A percentile compares a stretch with the other conserved stretches of the same genome.
Evolutionary conservation across 1,140 invertebrate species (phyloP).

Genomic region (Drosophila ananassae): DNA sequence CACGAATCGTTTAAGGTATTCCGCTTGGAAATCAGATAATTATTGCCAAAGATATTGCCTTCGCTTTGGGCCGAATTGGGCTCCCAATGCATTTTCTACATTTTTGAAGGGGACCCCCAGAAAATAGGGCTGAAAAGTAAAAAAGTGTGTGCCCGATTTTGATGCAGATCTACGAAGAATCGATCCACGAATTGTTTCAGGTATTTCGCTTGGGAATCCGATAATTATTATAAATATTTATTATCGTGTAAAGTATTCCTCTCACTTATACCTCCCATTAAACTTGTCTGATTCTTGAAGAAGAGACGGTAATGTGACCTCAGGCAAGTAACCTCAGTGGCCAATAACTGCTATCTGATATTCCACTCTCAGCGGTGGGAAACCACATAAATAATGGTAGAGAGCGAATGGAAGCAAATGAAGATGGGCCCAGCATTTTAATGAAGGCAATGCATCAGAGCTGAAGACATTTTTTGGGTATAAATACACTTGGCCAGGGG

Average conservation of each 20-base stretch:
- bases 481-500: constrained; percentile 30
- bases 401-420: constrained; percentile 37
- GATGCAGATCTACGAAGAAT: too few species aligned
- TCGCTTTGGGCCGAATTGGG: too few species aligned
- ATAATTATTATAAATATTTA: too few species aligned
- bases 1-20: background rate
- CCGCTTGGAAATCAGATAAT: too few species aligned
- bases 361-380: too few species aligned
- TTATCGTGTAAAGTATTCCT: constrained; percentile 16
- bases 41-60: too few species aligned
- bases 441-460: constrained; percentile 36
- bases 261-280: constrained; percentile 21
- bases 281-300: constrained; percentile 12
- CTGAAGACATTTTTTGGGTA: constrained; percentile 32
- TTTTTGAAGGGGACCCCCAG: too few species aligned
- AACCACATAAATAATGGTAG: constrained; percentile 25
- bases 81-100: too few species aligned
- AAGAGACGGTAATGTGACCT: constrained; percentile 29
- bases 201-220: too few species aligned
- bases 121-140: too few species aligned
- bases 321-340: background rate
- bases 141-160: too few species aligned
- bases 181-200: too few species aligned
- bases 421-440: constrained; percentile 40
- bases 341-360: background rate